A percentile compares a stretch with the other conserved stretches of the same genome.
Conservation (phyloP, 1,140 invertebrate genomes). For the Lepidurus packardi region DNA sequence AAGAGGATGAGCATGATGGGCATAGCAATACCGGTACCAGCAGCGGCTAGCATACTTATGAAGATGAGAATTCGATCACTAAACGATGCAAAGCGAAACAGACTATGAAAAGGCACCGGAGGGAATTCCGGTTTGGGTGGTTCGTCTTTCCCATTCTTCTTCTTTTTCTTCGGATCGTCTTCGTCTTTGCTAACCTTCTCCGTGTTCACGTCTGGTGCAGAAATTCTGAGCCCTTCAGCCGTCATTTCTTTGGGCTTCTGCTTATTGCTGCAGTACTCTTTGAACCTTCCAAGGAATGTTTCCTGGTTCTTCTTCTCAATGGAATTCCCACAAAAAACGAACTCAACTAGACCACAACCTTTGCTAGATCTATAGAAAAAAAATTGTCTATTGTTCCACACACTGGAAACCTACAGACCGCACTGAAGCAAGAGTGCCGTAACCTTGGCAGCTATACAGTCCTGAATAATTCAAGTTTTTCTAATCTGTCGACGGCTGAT, state of each 20-base stretch:
- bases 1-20: conserved; percentile 42
- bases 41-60: conserved; percentile 38
- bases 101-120: conserved; percentile 23
- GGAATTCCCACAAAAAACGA: too few relatives aligned
- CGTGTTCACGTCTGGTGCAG: not conserved
- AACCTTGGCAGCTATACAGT: too few relatives aligned
- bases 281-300: not conserved
- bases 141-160: conserved; percentile 24
- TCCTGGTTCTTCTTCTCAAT: not conserved
- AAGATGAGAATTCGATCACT: conserved; percentile 38
- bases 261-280: not conserved
- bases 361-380: too few relatives aligned
- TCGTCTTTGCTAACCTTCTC: conserved; percentile 8
- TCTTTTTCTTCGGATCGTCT: conserved; percentile 26
- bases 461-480: too few relatives aligned
- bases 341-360: too few relatives aligned
- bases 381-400: too few relatives aligned
- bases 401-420: too few relatives aligned
- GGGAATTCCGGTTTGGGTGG: not conserved
- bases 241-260: not conserved
- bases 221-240: not conserved
- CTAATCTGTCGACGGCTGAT: too few relatives aligned
- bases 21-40: conserved; percentile 39
- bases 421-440: too few relatives aligned
- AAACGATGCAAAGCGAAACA: conserved; percentile 40